phyloP scores from a whole-genome alignment of 1,140 invertebrate genomes.

The Ceratosolen fusciceps region DNA sequence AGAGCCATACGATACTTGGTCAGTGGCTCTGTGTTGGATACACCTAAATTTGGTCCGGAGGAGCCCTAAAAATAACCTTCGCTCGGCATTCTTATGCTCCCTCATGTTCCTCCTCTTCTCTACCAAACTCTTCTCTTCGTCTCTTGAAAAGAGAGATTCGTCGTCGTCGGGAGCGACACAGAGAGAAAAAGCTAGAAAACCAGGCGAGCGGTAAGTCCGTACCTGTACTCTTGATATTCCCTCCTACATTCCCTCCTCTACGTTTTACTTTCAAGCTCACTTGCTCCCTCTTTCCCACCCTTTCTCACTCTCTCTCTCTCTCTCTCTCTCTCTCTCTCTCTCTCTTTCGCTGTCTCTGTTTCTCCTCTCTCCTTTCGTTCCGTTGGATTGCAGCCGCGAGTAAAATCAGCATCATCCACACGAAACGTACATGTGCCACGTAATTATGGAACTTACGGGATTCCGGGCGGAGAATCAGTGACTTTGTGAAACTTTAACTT shows the following conservation, averaged over 20 bases:
- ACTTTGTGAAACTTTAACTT: neutral
- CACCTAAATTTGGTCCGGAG: conserved; percentile 42
- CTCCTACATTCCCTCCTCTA: neutral
- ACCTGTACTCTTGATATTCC: conserved; percentile 14
- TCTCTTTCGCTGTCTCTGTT: conserved; percentile 3
- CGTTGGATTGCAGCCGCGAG: neutral
- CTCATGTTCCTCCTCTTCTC: neutral
- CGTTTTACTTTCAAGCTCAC: neutral
- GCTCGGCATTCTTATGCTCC: neutral
- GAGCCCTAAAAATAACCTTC: conserved; percentile 9
- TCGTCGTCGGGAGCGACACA: neutral
- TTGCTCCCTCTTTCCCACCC: neutral
- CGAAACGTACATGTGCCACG: neutral
- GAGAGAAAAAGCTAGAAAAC: conserved; percentile 1
- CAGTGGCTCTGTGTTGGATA: conserved; percentile 11
- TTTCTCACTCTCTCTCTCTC: neutral
- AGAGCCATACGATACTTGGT: conserved; percentile 39
- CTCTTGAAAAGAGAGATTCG: neutral
- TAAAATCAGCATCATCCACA: neutral
- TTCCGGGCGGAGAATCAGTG: conserved; percentile 46
- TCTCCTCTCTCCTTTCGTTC: neutral
- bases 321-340: neutral
- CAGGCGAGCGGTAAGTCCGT: neutral
- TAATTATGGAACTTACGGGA: conserved; percentile 6
- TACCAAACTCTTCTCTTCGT: neutral